Conservation (phyloP, 2,797 vertebrate genomes). For the Kryptopterus vitreolus region DNA sequence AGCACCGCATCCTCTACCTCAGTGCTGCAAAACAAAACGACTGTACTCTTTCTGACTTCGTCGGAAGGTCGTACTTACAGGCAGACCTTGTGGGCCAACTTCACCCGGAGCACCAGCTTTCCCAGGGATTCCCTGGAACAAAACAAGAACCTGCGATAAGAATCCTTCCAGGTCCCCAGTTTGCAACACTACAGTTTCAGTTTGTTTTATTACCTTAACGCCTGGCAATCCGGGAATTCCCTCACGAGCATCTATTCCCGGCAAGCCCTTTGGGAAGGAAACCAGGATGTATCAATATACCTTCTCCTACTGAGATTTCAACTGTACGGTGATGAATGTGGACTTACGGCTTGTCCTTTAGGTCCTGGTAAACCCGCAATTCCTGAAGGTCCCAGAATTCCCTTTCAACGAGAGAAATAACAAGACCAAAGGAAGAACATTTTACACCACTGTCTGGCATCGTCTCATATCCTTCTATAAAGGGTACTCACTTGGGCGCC, state of each 20-base stretch:
- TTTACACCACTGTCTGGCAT: neutral
- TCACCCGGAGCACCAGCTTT: slow-evolving; percentile 90
- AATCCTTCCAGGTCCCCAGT: slow-evolving; percentile 2
- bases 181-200: neutral
- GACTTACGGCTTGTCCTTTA: slow-evolving; percentile 71
- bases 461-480: too few relatives aligned
- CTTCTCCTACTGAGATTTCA: neutral
- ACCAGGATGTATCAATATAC: neutral
- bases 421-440: neutral
- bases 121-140: slow-evolving; percentile 84
- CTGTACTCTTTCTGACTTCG: too few relatives aligned
- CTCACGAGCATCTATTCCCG: slow-evolving; percentile 86
- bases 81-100: slow-evolving; percentile 83
- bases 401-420: slow-evolving; percentile 68
- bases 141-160: slow-evolving; percentile 11
- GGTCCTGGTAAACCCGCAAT: slow-evolving; percentile 86
- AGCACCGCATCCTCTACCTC: too few relatives aligned
- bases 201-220: slow-evolving; percentile 75
- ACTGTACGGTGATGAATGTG: too few relatives aligned
- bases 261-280: slow-evolving; percentile 77
- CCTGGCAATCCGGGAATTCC: slow-evolving; percentile 93
- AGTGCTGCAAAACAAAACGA: too few relatives aligned
- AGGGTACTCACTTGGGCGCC: slow-evolving; percentile 80
- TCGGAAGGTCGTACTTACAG: slow-evolving; percentile 76
- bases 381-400: slow-evolving; percentile 78